Base-by-base conservation (phyloP, 1,140 invertebrate species). In the Lysiphlebus fabarum region DNA sequence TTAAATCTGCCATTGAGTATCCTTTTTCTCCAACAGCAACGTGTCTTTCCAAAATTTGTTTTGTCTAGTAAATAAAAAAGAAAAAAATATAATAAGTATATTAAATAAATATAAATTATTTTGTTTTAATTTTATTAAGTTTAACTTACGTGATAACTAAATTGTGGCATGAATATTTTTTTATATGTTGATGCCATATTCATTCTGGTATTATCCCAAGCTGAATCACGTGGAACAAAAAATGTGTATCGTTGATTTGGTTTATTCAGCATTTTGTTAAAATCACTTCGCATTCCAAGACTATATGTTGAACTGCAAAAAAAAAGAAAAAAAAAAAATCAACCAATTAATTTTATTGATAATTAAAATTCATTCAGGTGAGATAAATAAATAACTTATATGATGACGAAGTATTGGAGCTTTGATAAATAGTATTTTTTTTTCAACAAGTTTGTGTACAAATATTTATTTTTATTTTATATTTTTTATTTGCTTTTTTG, bases 181-280 rank as follows among this genome's bases (percentile, higher is more conserved):
- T 92, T 93, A 72, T 90, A 85, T 5, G 86, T 83, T 8, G 91
- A 90, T 3, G 91, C 90, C 68, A 85, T 85, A 44, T 82, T 81
- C 44, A 85, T 80, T 70, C 87, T 82, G 57, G 89, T 84, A 56
- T 85, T 83, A 26, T 85, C 79, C 92, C 92, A 98, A 9, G 93
- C 95, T 62, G 86, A 85, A 68, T 97, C 88, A 10, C 87, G 82
- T 1, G 95, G 94, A 1, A 93, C 93, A 71, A 98, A 96, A 71
- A 91, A 94, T 1, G 95, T 98, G 75, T 89, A 96, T 40, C 88
- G 86, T 61, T 89, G 88, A 54, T 86, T 86, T 34, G 86, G 84
- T 62, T 90, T 86, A 58, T 86, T 87, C 41, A 97, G 74, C 67
- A 89, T 86, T 11, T 85, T 80, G 72, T 94, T 95, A 76, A 93